Base-by-base conservation (phyloP, 2,797 vertebrate genomes). In the Trematomus bernacchii region DNA sequence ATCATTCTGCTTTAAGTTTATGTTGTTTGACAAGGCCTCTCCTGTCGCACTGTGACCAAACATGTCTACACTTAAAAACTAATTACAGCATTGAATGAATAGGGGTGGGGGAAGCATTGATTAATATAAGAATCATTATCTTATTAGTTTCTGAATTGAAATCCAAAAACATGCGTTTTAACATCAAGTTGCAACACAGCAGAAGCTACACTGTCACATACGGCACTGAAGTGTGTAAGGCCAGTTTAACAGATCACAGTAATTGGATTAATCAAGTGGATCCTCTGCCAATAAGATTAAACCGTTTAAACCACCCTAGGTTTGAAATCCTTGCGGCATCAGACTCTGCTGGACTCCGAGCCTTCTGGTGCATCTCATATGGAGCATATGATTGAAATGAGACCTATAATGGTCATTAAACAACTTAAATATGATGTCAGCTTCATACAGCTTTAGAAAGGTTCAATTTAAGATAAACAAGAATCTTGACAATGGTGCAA, bases 191-290 rank as follows among this genome's bases (percentile, higher is more conserved):
- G 61, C 5, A 63, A 52, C 15, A 9, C 10, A 65, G 80, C 11
- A 62, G 50, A 37, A 23, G 53, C 7, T 57, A 33, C 18, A 10
- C 50, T 15, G n/a, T 55, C 44, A 61, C 53, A 55, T 13, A 71
- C 27, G 10, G 57, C 57, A 51, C 52, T 8, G 19, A 40, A 59
- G 66, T 55, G 77, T 65, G 67, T 47, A 55, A 64, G 47, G 14
- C 18, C 50, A 16, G 33, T 73, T 71, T 76, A 44, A 78, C 58
- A 51, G 75, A 77, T 73, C 87, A 83, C 81, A 86, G 77, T 87
- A 88, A 94, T 83, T 86, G 90, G 94, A 93, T 95, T 92, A 92
- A 94, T 95, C 88, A 92, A 91, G 54, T 78, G 18, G 47, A 93
- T 89, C 90, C 85, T 90, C 76, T 0, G 27, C 69, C 76, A 92